phyloP scores from a whole-genome alignment of 2,888 invertebrate species.

The Linnaemya tessellans region DNA sequence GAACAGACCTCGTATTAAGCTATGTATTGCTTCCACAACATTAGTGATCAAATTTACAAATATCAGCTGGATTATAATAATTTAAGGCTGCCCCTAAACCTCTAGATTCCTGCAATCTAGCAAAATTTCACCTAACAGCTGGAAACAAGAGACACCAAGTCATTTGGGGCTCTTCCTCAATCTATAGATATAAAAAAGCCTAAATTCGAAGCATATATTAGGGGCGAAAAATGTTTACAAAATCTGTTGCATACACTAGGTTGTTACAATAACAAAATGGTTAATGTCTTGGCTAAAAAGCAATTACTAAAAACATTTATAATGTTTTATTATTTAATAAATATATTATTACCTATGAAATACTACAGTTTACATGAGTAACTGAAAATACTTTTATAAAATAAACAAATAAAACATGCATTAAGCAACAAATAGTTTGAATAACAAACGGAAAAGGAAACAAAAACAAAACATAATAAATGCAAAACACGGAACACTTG shows the following conservation, averaged over 20 bases:
- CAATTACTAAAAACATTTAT: neutral
- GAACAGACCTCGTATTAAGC: too few species aligned
- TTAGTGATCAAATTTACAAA: too few species aligned
- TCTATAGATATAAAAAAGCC: neutral
- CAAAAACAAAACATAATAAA: slow-evolving; percentile 1
- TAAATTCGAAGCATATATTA: slow-evolving; percentile 5
- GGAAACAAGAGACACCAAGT: too few species aligned
- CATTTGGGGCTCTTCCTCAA: too few species aligned
- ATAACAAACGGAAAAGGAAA: neutral
- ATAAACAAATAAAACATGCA: slow-evolving; percentile 11
- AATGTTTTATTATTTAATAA: neutral
- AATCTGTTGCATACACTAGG: slow-evolving; percentile 18
- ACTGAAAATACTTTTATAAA: neutral
- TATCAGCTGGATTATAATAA: too few species aligned
- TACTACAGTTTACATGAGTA: neutral
- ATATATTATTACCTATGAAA: neutral
- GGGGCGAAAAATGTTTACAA: neutral
- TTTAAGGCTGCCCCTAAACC: too few species aligned
- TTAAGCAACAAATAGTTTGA: neutral
- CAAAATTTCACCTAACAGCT: too few species aligned
- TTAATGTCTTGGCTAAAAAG: neutral
- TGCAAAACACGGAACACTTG: slow-evolving; percentile 24
- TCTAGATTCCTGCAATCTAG: too few species aligned
- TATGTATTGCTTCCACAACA: too few species aligned
- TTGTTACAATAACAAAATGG: neutral